Evolutionary conservation across 2,113 vertebrate species (phyloP), one percentile per base, ranked within the genome.

Genomic region (Chloropsis hardwickii): DNA sequence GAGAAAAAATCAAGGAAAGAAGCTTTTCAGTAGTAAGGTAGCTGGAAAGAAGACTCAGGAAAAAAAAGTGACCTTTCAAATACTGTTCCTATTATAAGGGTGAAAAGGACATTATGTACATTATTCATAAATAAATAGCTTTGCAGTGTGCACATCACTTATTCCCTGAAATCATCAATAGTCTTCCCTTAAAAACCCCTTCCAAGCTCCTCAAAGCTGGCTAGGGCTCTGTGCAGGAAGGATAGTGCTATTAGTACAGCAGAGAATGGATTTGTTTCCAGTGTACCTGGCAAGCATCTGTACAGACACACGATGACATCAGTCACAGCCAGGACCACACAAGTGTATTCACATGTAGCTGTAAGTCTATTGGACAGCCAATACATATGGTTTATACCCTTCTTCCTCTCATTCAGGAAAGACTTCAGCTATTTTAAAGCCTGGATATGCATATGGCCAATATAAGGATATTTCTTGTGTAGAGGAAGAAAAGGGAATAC

Each of bases 271-370:
- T 77, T 90, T 90, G 39, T 78, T 94, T 83, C 86, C 95, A 84
- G 66, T 21, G 31, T 81, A 92, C 88, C 94, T 97, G 86, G 91
- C 81, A 94, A 83, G 62, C 69, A 6, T 81, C 72, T 2, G 21
- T 66, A 50, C 47, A 95, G 77, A 81, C 92, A 82, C 81, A 76
- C 0, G 31, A 90, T 86, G 87, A 88, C 90, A 93, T 71, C 86
- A 79, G 62, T 86, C 69, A 51, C 72, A 81, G 90, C 81, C 91
- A 86, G 82, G 95, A 97, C 97, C 96, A 96, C 88, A 96, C 95
- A 96, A 91, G 44, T 57, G 39, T 42, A 85, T 81, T 85, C 85
- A 94, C 77, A 86, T 84, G 29, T 39, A 74, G 56, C 64, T 83
- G 20, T 56, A 87, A 95, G 64, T 39, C 45, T 66, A 42, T 73